Evolutionary conservation across 2,888 invertebrate genomes (phyloP).

Genomic region (Drepana falcataria): DNA sequence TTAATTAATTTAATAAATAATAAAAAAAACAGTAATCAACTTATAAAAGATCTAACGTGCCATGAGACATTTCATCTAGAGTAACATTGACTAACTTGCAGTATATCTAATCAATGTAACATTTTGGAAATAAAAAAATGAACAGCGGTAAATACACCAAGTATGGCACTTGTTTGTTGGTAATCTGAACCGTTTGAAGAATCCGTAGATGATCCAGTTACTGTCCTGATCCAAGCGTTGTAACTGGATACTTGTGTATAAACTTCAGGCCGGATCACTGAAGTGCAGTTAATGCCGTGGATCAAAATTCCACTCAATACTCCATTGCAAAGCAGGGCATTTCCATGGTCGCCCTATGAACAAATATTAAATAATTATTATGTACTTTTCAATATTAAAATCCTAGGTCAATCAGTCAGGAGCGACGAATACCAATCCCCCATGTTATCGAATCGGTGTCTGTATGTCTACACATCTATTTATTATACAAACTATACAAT

Average conservation of each 20-base stretch:
- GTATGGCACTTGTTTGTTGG: constrained; percentile 27
- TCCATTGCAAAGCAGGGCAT: constrained; percentile 37
- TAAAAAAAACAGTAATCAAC: too few species aligned
- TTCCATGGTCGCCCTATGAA: constrained; percentile 44
- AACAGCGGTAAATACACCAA: constrained; percentile 24
- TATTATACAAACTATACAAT: too few species aligned
- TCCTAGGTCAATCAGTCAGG: too few species aligned
- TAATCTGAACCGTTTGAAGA: constrained; percentile 18
- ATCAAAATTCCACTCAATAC: constrained; percentile 41
- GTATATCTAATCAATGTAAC: too few species aligned
- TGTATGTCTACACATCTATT: too few species aligned
- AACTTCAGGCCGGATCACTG: constrained; percentile 36
- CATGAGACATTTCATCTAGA: too few species aligned
- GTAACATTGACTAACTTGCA: too few species aligned
- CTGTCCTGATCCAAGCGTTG: constrained; percentile 35
- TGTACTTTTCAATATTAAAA: neutral
- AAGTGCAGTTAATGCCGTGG: constrained; percentile 24
- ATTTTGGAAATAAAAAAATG: constrained; percentile 6
- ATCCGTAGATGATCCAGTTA: constrained; percentile 24
- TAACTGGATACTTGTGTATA: constrained; percentile 48
- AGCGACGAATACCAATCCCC: too few species aligned
- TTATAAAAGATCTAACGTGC: too few species aligned
- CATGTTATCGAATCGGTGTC: too few species aligned
- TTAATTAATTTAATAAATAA: too few species aligned
- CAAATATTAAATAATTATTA: constrained; percentile 1